phyloP scores from a whole-genome alignment of 2,797 vertebrate species.

The Fistularia commersonii region DNA sequence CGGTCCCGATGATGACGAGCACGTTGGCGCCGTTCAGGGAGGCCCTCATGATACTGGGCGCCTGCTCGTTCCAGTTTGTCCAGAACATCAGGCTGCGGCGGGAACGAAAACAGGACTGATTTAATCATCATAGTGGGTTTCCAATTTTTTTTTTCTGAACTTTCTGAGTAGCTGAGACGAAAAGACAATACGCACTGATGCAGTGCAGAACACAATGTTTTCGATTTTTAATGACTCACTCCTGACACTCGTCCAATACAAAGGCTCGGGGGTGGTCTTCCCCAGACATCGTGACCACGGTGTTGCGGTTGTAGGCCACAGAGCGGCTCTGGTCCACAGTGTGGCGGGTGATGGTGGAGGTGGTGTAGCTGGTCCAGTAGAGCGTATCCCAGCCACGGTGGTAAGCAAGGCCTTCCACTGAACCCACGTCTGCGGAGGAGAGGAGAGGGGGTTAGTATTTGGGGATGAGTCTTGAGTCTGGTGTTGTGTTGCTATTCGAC shows the following conservation, averaged over 20 bases:
- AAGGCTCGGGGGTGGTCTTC: constrained; percentile 96
- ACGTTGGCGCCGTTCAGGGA: constrained; percentile 87
- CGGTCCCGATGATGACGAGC: constrained; percentile 90
- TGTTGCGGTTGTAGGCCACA: constrained; percentile 89
- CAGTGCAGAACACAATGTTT: constrained; percentile 16
- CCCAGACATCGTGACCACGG: constrained; percentile 95
- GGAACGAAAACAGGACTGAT: background rate
- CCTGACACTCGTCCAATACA: constrained; percentile 92
- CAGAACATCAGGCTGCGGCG: constrained; percentile 92
- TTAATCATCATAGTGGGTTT: background rate
- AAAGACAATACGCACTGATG: too few species aligned
- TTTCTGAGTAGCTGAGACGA: background rate
- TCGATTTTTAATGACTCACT: constrained; percentile 79
- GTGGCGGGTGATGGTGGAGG: constrained; percentile 94
- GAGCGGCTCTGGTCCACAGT: constrained; percentile 88
- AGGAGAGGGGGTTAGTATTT: background rate
- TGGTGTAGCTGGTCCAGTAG: constrained; percentile 97
- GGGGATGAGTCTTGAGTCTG: too few species aligned
- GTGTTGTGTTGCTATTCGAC: too few species aligned
- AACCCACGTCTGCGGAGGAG: constrained; percentile 85
- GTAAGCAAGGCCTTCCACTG: constrained; percentile 94
- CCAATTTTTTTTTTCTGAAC: background rate
- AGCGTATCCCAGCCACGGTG: constrained; percentile 94
- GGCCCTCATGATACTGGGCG: constrained; percentile 96
- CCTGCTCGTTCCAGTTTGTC: constrained; percentile 99